Evolutionary conservation across 2,888 invertebrate species (phyloP).

Genomic region (Nymphalis c-album): DNA sequence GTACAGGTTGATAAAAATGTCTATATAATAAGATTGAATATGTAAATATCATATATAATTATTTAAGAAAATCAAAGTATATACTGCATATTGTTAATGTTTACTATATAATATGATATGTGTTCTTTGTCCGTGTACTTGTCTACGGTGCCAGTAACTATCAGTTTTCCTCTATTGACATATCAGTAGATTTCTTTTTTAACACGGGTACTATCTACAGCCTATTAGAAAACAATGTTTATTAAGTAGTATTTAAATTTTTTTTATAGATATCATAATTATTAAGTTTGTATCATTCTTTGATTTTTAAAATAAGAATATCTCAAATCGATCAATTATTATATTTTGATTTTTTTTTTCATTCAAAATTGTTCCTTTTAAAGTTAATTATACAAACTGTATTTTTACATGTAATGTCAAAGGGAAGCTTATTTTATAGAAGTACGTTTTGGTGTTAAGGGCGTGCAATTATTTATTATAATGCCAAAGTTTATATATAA

Average conservation of each 20-base stretch:
- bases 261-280: neutral
- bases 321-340: too few species aligned
- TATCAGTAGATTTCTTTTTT: slow-evolving; percentile 41
- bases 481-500: slow-evolving; percentile 8
- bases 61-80: slow-evolving; percentile 65
- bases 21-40: slow-evolving; percentile 49
- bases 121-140: slow-evolving; percentile 47
- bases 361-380: too few species aligned
- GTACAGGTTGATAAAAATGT: slow-evolving; percentile 46
- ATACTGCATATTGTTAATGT: slow-evolving; percentile 58
- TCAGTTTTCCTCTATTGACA: slow-evolving; percentile 43
- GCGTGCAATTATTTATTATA: slow-evolving; percentile 5
- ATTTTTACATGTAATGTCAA: neutral
- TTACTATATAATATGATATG: slow-evolving; percentile 41
- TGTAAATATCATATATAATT: slow-evolving; percentile 71
- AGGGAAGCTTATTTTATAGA: neutral
- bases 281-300: too few species aligned
- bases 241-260: neutral
- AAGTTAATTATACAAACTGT: too few species aligned
- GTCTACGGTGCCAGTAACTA: slow-evolving; percentile 53
- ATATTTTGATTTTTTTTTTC: too few species aligned
- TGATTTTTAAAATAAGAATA: too few species aligned
- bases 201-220: slow-evolving; percentile 12
- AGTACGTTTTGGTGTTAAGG: neutral
- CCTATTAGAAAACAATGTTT: neutral